Percentiles rank a stretch among this genome's conserved stretches.
phyloP scores from a whole-genome alignment of 23 tunicate genomes.

The Halocynthia roretzi region DNA sequence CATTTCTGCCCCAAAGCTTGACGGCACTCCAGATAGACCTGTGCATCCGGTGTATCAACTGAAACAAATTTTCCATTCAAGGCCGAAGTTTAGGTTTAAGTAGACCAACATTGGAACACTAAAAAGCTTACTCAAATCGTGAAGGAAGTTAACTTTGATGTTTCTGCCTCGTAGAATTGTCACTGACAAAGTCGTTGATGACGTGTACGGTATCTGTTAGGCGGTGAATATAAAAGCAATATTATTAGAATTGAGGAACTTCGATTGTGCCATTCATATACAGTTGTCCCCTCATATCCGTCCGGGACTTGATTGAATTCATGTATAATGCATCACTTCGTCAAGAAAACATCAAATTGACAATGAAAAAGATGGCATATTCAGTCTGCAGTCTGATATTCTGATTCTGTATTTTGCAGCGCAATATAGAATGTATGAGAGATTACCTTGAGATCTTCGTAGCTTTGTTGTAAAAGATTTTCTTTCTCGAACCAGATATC shows the following conservation, averaged over 20 bases:
- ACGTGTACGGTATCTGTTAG: conserved; percentile 2
- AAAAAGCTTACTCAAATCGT: conserved; percentile 1
- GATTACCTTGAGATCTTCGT: conserved; percentile 6
- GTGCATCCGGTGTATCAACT: conserved; percentile 10
- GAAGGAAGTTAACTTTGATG: not conserved
- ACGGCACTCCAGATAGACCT: not conserved
- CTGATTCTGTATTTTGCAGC: no score
- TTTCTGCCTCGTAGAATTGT: conserved; percentile 4
- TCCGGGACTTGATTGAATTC: no score
- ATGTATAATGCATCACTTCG: no score
- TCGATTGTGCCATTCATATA: no score
- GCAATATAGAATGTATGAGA: no score
- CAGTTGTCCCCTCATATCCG: no score
- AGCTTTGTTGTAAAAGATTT: not conserved
- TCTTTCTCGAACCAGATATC: not conserved
- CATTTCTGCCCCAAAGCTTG: not conserved
- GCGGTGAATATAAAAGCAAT: not conserved
- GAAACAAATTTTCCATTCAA: not conserved
- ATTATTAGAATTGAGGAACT: no score
- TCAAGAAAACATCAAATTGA: no score
- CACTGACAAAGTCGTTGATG: conserved; percentile 1
- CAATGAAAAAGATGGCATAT: no score
- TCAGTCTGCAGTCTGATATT: no score
- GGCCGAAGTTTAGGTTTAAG: not conserved
- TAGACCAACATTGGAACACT: no score